Evolutionary conservation across 2,113 vertebrate species (phyloP).

Genomic region (Ochotona princeps): DNA sequence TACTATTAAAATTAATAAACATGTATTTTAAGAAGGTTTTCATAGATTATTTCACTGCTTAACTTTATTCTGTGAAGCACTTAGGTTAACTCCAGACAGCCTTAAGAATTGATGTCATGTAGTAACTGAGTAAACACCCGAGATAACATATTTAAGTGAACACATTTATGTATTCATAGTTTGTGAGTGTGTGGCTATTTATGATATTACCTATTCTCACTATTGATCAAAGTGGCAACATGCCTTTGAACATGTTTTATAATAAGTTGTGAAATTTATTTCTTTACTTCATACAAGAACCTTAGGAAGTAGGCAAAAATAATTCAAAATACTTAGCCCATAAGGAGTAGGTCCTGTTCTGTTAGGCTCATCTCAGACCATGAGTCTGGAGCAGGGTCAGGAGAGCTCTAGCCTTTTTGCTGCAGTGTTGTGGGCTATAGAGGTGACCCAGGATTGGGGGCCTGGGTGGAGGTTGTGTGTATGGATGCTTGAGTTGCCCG

Average conservation of each 20-base stretch:
- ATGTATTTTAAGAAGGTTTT: neutral
- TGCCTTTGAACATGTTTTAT: neutral
- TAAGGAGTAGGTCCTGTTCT: neutral
- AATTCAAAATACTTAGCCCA: neutral
- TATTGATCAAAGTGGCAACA: neutral
- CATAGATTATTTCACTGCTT: neutral
- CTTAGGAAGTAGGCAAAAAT: neutral
- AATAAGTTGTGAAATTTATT: neutral
- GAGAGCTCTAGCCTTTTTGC: neutral
- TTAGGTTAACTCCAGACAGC: neutral
- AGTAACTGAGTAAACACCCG: neutral
- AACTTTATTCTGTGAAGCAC: constrained; percentile 25
- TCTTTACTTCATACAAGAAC: neutral
- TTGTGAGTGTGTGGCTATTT: neutral
- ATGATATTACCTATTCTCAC: neutral
- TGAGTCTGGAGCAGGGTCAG: neutral
- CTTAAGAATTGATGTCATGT: neutral
- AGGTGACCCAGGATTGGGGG: neutral
- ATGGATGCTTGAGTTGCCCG: neutral
- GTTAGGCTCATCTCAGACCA: neutral
- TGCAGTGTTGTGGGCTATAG: neutral
- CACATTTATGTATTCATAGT: no score
- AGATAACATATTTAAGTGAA: no score
- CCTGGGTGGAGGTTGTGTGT: neutral
- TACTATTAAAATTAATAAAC: neutral